phyloP scores from a whole-genome alignment of 1,140 invertebrate species.

The Drosophila yakuba region DNA sequence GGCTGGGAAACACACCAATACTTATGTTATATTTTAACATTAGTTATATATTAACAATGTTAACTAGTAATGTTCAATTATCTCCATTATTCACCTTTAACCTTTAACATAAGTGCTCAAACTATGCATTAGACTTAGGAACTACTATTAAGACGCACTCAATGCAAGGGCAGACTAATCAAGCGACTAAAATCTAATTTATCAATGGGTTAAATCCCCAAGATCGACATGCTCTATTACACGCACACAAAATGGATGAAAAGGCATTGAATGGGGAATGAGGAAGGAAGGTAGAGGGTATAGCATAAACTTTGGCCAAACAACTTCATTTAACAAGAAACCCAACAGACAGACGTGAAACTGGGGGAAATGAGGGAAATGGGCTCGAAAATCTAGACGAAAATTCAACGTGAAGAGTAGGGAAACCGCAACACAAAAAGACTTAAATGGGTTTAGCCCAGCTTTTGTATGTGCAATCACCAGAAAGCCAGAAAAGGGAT shows the following conservation, averaged over 20 bases:
- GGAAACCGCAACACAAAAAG: conserved; percentile 65
- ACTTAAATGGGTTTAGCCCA: conserved; percentile 54
- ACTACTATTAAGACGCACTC: conserved; percentile 9
- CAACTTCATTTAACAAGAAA: conserved; percentile 57
- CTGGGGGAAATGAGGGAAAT: background rate
- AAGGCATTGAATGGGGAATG: background rate
- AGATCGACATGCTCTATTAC: conserved; percentile 32
- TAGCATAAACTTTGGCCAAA: conserved; percentile 46
- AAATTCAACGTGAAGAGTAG: conserved; percentile 45
- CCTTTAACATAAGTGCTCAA: background rate
- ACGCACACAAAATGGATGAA: conserved; percentile 27
- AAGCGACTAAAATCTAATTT: conserved; percentile 41
- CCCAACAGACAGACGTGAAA: conserved; percentile 9
- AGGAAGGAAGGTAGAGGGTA: background rate
- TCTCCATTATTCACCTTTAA: background rate
- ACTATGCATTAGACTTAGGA: background rate
- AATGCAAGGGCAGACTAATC: conserved; percentile 19
- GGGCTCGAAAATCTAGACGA: conserved; percentile 38
- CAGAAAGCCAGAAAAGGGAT: conserved; percentile 39
- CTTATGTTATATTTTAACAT: background rate
- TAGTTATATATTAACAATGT: background rate
- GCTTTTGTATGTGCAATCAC: conserved; percentile 39
- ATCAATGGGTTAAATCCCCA: conserved; percentile 37
- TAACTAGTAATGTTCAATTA: too few species aligned
- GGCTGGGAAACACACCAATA: background rate